These are phyloP conservation scores for Nixonia krombeini DNA, from an alignment of 1,140 invertebrate genomes.

Conservation along the genomic window DNA sequence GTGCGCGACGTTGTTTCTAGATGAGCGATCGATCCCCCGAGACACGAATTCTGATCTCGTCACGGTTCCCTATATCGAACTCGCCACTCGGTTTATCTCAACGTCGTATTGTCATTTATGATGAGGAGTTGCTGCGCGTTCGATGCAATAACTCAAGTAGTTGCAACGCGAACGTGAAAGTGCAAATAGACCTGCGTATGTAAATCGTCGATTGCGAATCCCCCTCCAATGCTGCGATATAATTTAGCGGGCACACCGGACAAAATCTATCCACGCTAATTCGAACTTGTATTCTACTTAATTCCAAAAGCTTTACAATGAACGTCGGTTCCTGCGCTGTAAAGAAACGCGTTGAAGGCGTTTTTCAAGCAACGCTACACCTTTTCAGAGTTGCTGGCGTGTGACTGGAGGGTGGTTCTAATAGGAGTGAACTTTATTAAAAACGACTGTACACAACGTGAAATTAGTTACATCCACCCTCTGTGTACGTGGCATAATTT, in stretches of 20 bases:
- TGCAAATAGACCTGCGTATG: neutral
- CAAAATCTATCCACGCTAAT: no score
- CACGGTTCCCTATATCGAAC: constrained; percentile 51
- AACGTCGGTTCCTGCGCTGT: neutral
- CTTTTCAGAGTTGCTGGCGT: constrained; percentile 33
- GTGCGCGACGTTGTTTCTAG: constrained; percentile 56
- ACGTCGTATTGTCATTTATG: constrained; percentile 22
- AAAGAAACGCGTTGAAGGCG: constrained; percentile 2
- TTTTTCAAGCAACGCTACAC: constrained; percentile 11
- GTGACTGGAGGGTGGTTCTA: constrained; percentile 11
- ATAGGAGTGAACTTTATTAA: constrained; percentile 46
- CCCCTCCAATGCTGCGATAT: no score
- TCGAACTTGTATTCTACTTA: no score
- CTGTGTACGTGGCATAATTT: constrained; percentile 9
- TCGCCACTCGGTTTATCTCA: constrained; percentile 59
- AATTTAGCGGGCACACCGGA: no score
- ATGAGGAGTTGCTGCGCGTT: constrained; percentile 11
- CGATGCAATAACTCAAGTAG: constrained; percentile 29
- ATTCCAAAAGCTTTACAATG: constrained; percentile 5
- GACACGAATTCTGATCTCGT: constrained; percentile 54
- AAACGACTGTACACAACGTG: constrained; percentile 24
- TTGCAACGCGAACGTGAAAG: constrained; percentile 13
- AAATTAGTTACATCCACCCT: constrained; percentile 46
- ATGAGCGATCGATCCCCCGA: constrained; percentile 66
- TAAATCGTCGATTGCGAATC: no score